These are phyloP conservation scores for Hydrolagus affinis DNA, from an alignment of 2,113 vertebrate genomes.

Conservation along the genomic window DNA sequence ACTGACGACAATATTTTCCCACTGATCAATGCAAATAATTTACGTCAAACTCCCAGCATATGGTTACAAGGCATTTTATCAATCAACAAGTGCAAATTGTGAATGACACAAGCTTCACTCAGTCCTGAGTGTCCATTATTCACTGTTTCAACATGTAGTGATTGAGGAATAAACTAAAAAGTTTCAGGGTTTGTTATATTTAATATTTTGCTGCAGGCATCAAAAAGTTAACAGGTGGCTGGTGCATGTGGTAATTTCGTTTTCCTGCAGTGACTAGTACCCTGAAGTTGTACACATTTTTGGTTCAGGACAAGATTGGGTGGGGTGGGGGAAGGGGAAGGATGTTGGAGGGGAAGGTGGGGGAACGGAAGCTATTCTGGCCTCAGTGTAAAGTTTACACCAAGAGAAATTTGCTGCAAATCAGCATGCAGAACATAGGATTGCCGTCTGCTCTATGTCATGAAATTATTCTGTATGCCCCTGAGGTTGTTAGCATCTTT, in stretches of 20 bases:
- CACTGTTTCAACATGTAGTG: neutral
- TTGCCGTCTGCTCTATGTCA: no score
- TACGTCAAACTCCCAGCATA: no score
- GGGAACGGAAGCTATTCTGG: neutral
- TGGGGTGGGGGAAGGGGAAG: neutral
- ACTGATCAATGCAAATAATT: neutral
- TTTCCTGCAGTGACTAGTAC: neutral
- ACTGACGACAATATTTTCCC: neutral
- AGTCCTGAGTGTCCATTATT: neutral
- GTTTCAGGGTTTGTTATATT: neutral
- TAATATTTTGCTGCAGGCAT: neutral
- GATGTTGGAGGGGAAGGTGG: no score
- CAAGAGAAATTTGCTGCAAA: no score
- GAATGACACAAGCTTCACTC: neutral
- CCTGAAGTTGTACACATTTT: no score
- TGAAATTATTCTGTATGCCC: no score
- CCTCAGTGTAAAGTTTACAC: no score
- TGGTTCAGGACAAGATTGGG: neutral
- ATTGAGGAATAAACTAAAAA: neutral
- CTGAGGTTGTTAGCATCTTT: no score
- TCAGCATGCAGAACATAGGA: no score
- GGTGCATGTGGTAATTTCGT: neutral
- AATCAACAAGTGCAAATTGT: neutral
- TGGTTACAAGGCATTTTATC: no score
- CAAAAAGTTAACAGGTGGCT: neutral